Percentiles rank a stretch among this genome's conserved stretches.
Conservation (phyloP, 2,888 invertebrate species). For the Rhagium mordax region DNA sequence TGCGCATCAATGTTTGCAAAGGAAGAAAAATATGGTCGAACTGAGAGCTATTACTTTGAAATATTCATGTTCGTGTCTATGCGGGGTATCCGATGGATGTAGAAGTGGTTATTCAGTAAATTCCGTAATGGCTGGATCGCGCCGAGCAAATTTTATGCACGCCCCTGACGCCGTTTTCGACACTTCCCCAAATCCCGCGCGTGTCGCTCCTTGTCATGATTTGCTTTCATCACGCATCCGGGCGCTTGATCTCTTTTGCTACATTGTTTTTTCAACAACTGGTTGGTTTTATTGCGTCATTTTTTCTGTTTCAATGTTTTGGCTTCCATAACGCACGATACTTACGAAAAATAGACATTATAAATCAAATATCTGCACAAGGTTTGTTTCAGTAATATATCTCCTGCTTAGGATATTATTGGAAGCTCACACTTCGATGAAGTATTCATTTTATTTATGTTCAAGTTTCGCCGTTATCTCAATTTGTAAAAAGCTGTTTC, state of each 20-base stretch:
- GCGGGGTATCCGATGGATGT: slow-evolving; percentile 63
- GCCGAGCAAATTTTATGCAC: slow-evolving; percentile 41
- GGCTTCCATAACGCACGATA: slow-evolving; percentile 8
- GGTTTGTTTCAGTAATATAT: neutral
- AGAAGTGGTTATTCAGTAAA: slow-evolving; percentile 62
- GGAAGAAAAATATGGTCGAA: slow-evolving; percentile 59
- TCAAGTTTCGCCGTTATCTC: neutral
- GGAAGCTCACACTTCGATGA: neutral
- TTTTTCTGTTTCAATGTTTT: slow-evolving; percentile 2
- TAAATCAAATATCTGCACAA: slow-evolving; percentile 22
- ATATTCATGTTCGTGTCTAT: slow-evolving; percentile 67
- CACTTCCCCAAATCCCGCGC: slow-evolving; percentile 47
- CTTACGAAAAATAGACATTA: slow-evolving; percentile 23
- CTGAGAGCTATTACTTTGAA: slow-evolving; percentile 63
- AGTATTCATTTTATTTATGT: slow-evolving; percentile 12
- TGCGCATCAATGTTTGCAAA: slow-evolving; percentile 57
- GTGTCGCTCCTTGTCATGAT: slow-evolving; percentile 56
- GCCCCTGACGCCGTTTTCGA: slow-evolving; percentile 43
- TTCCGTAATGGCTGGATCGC: slow-evolving; percentile 57
- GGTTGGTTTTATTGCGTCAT: slow-evolving; percentile 30
- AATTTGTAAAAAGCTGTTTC: neutral
- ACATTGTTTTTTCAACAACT: slow-evolving; percentile 34
- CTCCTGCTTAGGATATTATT: neutral
- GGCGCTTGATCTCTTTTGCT: slow-evolving; percentile 31
- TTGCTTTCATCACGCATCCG: slow-evolving; percentile 55